phyloP scores from a whole-genome alignment of 1,140 invertebrate species.

The Laodelphax striatellus region DNA sequence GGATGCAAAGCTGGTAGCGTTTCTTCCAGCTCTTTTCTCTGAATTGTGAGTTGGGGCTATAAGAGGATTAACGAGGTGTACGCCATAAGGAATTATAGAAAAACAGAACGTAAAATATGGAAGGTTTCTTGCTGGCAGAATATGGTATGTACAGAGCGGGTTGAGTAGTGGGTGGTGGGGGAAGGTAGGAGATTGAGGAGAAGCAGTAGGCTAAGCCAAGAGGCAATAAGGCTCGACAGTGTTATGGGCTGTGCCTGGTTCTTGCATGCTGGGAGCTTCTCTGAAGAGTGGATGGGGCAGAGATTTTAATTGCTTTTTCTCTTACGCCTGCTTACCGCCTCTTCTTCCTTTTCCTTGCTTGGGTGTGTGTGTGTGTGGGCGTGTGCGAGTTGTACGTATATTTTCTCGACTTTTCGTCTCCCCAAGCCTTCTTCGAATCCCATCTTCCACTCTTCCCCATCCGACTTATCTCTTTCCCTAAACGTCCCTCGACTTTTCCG shows the following conservation, averaged over 20 bases:
- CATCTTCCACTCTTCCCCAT: not conserved
- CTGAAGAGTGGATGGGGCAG: slow-evolving; percentile 10
- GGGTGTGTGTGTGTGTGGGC: not conserved
- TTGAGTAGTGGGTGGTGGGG: not conserved
- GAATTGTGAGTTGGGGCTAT: not conserved
- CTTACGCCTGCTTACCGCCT: slow-evolving; percentile 9
- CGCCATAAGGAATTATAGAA: slow-evolving; percentile 9
- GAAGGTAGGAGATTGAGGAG: not conserved
- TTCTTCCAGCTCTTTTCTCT: no score
- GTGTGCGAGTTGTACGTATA: not conserved
- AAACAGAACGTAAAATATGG: slow-evolving; percentile 13
- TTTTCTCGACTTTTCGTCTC: not conserved
- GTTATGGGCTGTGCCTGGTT: no score
- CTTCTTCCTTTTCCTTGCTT: not conserved
- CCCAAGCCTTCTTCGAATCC: not conserved
- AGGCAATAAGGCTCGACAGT: slow-evolving; percentile 6
- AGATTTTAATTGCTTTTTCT: slow-evolving; percentile 19
- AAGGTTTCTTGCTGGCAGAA: slow-evolving; percentile 10
- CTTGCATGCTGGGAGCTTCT: no score
- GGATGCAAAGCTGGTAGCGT: no score
- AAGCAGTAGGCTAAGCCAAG: slow-evolving; percentile 5
- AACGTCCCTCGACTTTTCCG: slow-evolving; percentile 7
- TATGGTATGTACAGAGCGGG: no score
- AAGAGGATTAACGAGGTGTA: slow-evolving; percentile 13
- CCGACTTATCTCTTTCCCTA: slow-evolving; percentile 5